Evolutionary conservation across 2,888 invertebrate genomes (phyloP), one percentile per base, ranked within the genome.

Genomic region (Cosmopolites sordidus): DNA sequence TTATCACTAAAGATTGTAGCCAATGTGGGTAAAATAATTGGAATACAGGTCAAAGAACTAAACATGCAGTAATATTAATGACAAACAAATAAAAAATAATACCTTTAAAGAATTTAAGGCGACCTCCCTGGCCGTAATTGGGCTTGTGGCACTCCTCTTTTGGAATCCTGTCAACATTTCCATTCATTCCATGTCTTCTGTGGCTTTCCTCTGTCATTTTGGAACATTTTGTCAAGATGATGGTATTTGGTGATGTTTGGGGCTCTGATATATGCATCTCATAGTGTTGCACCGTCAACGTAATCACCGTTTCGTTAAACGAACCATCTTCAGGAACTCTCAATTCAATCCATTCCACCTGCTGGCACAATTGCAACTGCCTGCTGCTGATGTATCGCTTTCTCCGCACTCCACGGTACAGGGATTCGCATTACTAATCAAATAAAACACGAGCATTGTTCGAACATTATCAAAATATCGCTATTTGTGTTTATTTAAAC

Each of bases 41-140:
- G 22, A n/a, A 12, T 33, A 12, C 33, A 33, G 33, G 33, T 33
- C 33, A 33, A 33, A 33, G 33, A 12, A 33, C 33, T 33, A 33
- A 33, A 33, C 3, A 33, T 33, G 12, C 11, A 6, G 5, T 33
- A 12, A 33, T 12, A 11, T 4, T 33, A 33, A 4, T 33, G 15
- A 46, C 1, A 15, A 29, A 16, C 17, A n/a, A 44, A 15, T 15
- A n/a, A 30, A n/a, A 51, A 46, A 11, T 29, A 30, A 41, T 69
- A 84, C 85, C 84, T 81, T 87, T 88, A 73, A 86, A 88, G 76
- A 88, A 88, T 73, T 87, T 87, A 64, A 88, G 82, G 66, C 87
- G 80, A 69, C 88, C 88, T 65, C 87, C 87, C 71, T 83, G 79
- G 60, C 64, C 64, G 61, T 69, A 69, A 62, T 69, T 75, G 64